Evolutionary conservation across 2,797 vertebrate genomes (phyloP), one percentile per base, ranked within the genome.

Genomic region (Salarias fasciatus): DNA sequence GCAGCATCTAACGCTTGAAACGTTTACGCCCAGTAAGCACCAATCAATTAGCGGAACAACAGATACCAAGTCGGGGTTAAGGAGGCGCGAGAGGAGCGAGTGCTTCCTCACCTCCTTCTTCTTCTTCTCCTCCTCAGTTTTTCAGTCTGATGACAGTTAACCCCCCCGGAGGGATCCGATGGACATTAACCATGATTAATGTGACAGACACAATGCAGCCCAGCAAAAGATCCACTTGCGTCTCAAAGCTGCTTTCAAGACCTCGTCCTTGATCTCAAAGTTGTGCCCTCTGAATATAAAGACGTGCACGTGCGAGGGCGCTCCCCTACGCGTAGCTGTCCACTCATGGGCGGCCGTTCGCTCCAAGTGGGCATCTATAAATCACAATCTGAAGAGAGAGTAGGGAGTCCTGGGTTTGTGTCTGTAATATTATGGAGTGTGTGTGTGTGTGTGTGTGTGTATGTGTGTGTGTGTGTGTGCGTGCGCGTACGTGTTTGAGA

Each of bases 41-140:
- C 74, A 83, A 93, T 93, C 93, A 94, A 94, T 94, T 94, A 94
- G 85, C 59, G 74, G 88, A 91, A 91, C 82, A 89, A 92, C 90
- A 44, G 74, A 5, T 49, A 5, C 42, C 24, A 66, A 79, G 69
- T 80, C 69, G 67, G 83, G 86, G 79, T 63, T 80, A 86, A 86
- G 79, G 63, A 83, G 74, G 45, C n/a, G n/a, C n/a, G n/a, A n/a
- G n/a, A n/a, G n/a, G n/a, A 24, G 18, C 18, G 18, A 24, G 18
- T 38, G 24, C 67, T 28, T 61, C 14, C 9, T 61, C 3, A 2
- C 69, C 59, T 58, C 56, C 44, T 45, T 45, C 46, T 55, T 48
- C 51, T 60, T 29, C 51, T 58, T 14, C 45, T 37, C 13, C 53
- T 47, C 3, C 51, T 44, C 68, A 45, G 79, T 72, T 53, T 48